Base-by-base conservation (phyloP, 2,113 vertebrate genomes). In the Mola mola region DNA sequence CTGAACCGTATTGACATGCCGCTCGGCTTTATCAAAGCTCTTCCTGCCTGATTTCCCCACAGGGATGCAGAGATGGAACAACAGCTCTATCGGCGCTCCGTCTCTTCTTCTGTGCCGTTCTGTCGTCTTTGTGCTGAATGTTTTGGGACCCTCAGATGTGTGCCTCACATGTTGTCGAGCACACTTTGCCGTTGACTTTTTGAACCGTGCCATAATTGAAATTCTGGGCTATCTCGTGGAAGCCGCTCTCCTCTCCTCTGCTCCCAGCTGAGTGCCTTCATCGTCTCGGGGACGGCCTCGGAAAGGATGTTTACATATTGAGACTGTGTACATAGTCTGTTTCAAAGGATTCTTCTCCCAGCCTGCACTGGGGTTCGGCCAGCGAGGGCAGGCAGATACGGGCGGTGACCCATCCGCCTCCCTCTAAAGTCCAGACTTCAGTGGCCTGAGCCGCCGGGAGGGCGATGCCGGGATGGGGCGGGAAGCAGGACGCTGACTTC, bases 231-330 rank as follows among this genome's bases (percentile, higher is more conserved):
- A 53, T 85, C 65, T 78, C 43, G 63, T 67, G 71, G 71, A 66
- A 50, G 53, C 49, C 69, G 42, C 57, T 26, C 33, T 60, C 66
- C 11, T 34, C 49, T 17, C 17, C 7, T 48, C 51, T 53, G 28
- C 55, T 82, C 79, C 74, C 70, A 77, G 66, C 55, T 69, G 77
- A 80, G 66, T 38, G 82, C 69, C 73, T 84, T 82, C 75, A 65
- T 80, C 76, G 51, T 81, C 65, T 69, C 43, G 40, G 53, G 50
- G 51, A 87, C 65, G 70, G 66, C 72, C 59, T 62, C 65, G 50
- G 62, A 87, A 84, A 71, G 66, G 53, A 61, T 84, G 78, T 87
- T 89, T 85, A 80, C 83, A 85, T 75, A 80, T 50, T n/a, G 31
- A 53, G 64, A 51, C 55, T 72, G 57, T 73, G 60, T 63, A 66